Conservation (phyloP, 2,888 invertebrate genomes). For the Myopa tessellatipennis region DNA sequence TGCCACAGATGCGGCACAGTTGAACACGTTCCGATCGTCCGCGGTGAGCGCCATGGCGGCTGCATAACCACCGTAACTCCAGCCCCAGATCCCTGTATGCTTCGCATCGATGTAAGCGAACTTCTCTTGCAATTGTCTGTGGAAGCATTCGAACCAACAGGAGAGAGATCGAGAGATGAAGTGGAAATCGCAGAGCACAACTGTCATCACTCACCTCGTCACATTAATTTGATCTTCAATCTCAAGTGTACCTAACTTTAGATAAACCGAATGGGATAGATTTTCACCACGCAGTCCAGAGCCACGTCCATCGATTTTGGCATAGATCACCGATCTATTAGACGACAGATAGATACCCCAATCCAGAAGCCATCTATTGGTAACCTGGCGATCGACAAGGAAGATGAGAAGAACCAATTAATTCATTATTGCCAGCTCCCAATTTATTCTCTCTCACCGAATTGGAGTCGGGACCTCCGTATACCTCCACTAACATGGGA, state of each 20-base stretch:
- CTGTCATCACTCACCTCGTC: slow-evolving; percentile 69
- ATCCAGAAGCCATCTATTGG: slow-evolving; percentile 81
- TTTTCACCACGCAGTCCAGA: slow-evolving; percentile 87
- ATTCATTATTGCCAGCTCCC: too few relatives aligned
- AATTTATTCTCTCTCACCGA: slow-evolving; percentile 71
- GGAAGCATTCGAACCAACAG: slow-evolving; percentile 56
- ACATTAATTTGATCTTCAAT: slow-evolving; percentile 91
- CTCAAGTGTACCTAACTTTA: slow-evolving; percentile 88
- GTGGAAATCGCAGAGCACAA: neutral
- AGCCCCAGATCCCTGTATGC: slow-evolving; percentile 95
- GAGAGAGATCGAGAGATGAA: neutral
- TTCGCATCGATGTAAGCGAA: slow-evolving; percentile 79
- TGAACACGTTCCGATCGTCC: slow-evolving; percentile 80
- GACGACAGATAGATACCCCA: slow-evolving; percentile 91
- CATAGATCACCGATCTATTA: slow-evolving; percentile 86
- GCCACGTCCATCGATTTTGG: slow-evolving; percentile 90
- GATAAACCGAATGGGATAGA: slow-evolving; percentile 84
- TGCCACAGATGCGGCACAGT: slow-evolving; percentile 94
- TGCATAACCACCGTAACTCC: slow-evolving; percentile 98
- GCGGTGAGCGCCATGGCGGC: slow-evolving; percentile 87
- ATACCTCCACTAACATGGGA: slow-evolving; percentile 87
- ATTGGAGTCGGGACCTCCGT: slow-evolving; percentile 92
- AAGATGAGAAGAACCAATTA: neutral
- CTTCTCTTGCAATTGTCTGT: slow-evolving; percentile 70
- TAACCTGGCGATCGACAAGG: slow-evolving; percentile 51